Percentiles rank a stretch among this genome's conserved stretches.
Conservation (phyloP, 2,797 vertebrate species). For the Sciurus vulgaris region DNA sequence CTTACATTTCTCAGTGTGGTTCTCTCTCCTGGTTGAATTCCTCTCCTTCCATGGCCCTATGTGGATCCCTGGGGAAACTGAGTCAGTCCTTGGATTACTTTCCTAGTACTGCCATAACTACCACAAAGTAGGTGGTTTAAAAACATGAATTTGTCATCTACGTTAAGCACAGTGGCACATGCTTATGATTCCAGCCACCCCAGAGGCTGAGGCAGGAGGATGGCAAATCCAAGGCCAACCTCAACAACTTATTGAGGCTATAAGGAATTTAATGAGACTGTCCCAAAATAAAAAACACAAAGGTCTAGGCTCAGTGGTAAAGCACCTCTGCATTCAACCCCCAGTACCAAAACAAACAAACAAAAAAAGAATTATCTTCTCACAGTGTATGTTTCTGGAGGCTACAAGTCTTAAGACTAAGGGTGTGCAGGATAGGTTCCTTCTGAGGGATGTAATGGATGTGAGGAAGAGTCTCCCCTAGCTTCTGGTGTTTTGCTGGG, state of each 20-base stretch:
- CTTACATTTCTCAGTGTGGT: accelerated
- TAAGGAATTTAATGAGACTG: no score
- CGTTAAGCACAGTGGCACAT: no score
- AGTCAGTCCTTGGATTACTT: neutral
- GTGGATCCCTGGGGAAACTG: neutral
- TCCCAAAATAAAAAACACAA: no score
- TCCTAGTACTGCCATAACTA: neutral
- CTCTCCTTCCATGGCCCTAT: neutral
- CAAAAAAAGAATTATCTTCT: no score
- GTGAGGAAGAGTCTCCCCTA: no score
- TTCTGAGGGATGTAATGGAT: neutral
- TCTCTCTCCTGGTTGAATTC: neutral
- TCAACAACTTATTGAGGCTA: no score
- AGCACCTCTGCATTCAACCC: no score
- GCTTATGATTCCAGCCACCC: no score
- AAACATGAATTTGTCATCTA: accelerated
- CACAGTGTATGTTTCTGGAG: neutral
- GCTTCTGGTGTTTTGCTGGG: neutral
- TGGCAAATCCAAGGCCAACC: no score
- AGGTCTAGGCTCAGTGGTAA: no score
- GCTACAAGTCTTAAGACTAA: neutral
- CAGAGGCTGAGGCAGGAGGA: no score
- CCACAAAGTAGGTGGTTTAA: accelerated
- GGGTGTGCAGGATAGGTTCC: neutral
- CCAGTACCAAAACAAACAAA: no score